phyloP scores from a whole-genome alignment of 2,113 vertebrate species.

The Corythaixoides concolor region DNA sequence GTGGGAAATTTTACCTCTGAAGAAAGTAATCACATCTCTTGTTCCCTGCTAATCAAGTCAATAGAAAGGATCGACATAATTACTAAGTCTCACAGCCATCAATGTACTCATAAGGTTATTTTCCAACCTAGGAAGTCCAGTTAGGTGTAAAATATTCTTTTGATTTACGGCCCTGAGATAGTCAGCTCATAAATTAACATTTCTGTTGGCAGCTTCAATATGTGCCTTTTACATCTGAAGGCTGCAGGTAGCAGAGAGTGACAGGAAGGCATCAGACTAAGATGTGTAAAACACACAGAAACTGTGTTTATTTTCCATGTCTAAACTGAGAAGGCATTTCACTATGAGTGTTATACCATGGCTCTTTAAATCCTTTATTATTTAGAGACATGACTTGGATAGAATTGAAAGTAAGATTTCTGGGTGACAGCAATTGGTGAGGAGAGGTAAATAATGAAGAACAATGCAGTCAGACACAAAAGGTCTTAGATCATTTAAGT shows the following conservation, averaged over 20 bases:
- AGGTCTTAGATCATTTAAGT: slow-evolving; percentile 57
- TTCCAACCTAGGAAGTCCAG: neutral
- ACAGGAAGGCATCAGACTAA: slow-evolving; percentile 6
- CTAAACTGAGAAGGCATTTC: slow-evolving; percentile 38
- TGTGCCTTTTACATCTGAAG: slow-evolving; percentile 18
- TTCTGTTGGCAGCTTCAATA: slow-evolving; percentile 22
- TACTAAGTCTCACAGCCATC: neutral
- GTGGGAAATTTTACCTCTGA: neutral
- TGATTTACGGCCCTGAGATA: neutral
- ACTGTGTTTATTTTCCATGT: neutral
- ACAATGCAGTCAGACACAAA: slow-evolving; percentile 23
- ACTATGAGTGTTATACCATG: neutral
- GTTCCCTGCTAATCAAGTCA: neutral
- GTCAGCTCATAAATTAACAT: slow-evolving; percentile 24
- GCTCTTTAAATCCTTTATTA: slow-evolving; percentile 13
- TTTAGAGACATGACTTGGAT: slow-evolving; percentile 24
- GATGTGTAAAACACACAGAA: slow-evolving; percentile 26
- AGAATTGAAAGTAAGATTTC: slow-evolving; percentile 4
- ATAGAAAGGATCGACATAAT: neutral
- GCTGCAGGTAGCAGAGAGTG: slow-evolving; percentile 25
- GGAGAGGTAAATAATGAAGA: slow-evolving; percentile 53
- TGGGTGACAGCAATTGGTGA: neutral
- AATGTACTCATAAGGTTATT: neutral
- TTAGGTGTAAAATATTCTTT: slow-evolving; percentile 8
- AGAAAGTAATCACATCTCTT: neutral